These are phyloP conservation scores for Oeneis ivallda DNA, from an alignment of 2,888 invertebrate species.

Conservation along the genomic window DNA sequence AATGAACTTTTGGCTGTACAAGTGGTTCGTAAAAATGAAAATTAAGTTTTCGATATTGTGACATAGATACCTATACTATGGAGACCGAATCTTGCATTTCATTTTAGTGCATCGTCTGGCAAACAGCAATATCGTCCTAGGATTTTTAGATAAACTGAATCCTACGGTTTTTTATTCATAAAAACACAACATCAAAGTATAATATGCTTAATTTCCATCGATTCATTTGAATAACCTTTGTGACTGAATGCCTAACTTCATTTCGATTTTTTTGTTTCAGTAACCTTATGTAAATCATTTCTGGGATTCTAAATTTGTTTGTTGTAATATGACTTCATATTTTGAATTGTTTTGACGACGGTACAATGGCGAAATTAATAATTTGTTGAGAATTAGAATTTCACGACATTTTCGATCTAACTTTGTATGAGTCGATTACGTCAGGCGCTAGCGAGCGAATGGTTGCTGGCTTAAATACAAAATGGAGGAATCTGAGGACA, in stretches of 20 bases:
- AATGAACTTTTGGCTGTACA: constrained; percentile 39
- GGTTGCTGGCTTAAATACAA: constrained; percentile 38
- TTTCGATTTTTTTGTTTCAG: constrained; percentile 79
- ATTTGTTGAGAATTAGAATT: constrained; percentile 43
- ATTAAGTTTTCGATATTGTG: constrained; percentile 67
- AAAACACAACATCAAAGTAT: constrained; percentile 42
- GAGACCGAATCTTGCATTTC: constrained; percentile 54
- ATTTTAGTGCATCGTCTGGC: constrained; percentile 55
- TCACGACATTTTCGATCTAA: constrained; percentile 40
- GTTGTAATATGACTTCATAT: constrained; percentile 45
- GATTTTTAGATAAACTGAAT: constrained; percentile 8
- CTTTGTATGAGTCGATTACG: constrained; percentile 50
- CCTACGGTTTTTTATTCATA: constrained; percentile 55
- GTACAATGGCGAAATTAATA: constrained; percentile 41
- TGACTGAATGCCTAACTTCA: constrained; percentile 67
- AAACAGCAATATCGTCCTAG: constrained; percentile 39
- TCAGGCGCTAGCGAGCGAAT: constrained; percentile 46
- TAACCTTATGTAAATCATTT: constrained; percentile 46
- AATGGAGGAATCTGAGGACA: constrained; percentile 72
- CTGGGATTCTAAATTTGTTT: constrained; percentile 48
- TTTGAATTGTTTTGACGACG: constrained; percentile 45
- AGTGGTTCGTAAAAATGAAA: constrained; percentile 62
- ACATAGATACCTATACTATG: constrained; percentile 46
- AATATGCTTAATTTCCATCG: constrained; percentile 45
- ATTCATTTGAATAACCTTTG: constrained; percentile 69